These are phyloP conservation scores for Rhodeus uyekii DNA, from an alignment of 2,797 vertebrate species.

Conservation along the genomic window DNA sequence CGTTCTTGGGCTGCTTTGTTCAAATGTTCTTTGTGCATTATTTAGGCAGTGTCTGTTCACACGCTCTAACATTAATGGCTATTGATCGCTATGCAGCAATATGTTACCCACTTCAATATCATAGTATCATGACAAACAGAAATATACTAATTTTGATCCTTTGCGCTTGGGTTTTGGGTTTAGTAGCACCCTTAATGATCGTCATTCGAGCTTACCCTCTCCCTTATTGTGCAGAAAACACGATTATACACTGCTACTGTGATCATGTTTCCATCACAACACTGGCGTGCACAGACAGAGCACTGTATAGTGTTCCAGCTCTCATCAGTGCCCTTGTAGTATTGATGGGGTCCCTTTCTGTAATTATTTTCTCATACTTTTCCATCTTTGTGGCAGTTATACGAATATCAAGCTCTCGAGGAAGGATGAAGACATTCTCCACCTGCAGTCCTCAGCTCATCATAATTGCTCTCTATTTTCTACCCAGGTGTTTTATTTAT, in stretches of 20 bases:
- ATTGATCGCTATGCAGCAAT: constrained; percentile 73
- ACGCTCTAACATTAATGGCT: constrained; percentile 73
- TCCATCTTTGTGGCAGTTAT: constrained; percentile 65
- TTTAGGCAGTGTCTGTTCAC: constrained; percentile 67
- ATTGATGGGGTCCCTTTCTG: constrained; percentile 58
- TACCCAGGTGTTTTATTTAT: constrained; percentile 52
- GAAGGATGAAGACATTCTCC: constrained; percentile 66
- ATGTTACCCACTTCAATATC: constrained; percentile 70
- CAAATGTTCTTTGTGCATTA: constrained; percentile 75
- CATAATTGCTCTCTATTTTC: constrained; percentile 65
- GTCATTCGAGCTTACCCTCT: constrained; percentile 68
- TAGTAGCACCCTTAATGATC: constrained; percentile 48
- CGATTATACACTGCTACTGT: constrained; percentile 69
- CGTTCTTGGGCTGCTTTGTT: constrained; percentile 68
- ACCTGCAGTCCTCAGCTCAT: constrained; percentile 69
- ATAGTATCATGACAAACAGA: constrained; percentile 47
- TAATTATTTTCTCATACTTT: constrained; percentile 68
- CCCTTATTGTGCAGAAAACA: constrained; percentile 65
- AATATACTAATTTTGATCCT: constrained; percentile 63
- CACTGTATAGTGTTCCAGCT: constrained; percentile 60
- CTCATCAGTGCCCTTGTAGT: constrained; percentile 62
- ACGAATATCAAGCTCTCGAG: constrained; percentile 56
- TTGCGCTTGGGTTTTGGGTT: constrained; percentile 61
- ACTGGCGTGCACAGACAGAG: constrained; percentile 69
- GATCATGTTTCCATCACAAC: constrained; percentile 68